Evolutionary conservation across 1,140 invertebrate species (phyloP).

Genomic region (Rhagoletis zephyria): DNA sequence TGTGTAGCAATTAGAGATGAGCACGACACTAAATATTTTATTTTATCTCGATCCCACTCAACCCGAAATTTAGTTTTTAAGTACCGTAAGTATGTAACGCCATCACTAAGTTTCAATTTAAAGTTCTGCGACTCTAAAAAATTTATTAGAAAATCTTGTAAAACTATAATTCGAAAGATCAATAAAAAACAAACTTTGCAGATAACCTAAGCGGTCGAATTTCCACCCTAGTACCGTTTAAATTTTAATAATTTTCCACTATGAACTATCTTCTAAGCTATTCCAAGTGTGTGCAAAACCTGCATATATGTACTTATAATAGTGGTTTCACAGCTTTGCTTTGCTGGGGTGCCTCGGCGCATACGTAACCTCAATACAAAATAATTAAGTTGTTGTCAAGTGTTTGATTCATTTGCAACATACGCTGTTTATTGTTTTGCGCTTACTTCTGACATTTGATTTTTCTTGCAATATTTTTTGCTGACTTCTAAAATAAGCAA

Average conservation of each 20-base stretch:
- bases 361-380: constrained; percentile 49
- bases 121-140: too few relatives aligned
- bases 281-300: not conserved
- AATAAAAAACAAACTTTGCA: too few relatives aligned
- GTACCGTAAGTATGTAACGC: too few relatives aligned
- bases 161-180: too few relatives aligned
- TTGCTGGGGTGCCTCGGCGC: constrained; percentile 7
- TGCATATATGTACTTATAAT: not conserved
- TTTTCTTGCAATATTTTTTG: constrained; percentile 6
- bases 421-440: constrained; percentile 5
- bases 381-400: constrained; percentile 44
- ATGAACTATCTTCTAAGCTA: not conserved
- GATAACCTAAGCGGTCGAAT: too few relatives aligned
- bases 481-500: not conserved
- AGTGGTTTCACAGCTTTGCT: not conserved
- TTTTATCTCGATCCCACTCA: too few relatives aligned
- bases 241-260: not conserved
- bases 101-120: too few relatives aligned
- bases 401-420: constrained; percentile 26
- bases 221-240: not conserved
- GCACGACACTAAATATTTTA: too few relatives aligned
- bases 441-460: not conserved
- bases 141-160: too few relatives aligned
- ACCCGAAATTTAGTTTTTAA: too few relatives aligned
- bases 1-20: too few relatives aligned